Percentiles rank a stretch among this genome's conserved stretches.
These are phyloP conservation scores for Apamea anceps DNA, from an alignment of 2,888 invertebrate genomes.

Conservation along the genomic window DNA sequence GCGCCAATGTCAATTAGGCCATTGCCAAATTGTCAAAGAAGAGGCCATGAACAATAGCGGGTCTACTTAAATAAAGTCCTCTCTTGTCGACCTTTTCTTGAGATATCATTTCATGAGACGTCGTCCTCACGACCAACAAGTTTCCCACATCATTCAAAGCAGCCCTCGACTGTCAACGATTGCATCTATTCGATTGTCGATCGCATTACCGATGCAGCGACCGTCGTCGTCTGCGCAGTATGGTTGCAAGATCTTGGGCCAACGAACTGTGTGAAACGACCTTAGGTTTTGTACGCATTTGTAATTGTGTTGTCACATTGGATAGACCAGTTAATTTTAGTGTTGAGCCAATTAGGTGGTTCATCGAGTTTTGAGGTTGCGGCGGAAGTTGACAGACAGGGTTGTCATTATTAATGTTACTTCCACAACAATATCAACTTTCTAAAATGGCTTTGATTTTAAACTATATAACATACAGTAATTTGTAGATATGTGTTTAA, in stretches of 20 bases:
- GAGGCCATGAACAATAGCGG: neutral
- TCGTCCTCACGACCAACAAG: neutral
- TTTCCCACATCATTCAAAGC: conserved; percentile 52
- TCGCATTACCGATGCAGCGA: conserved; percentile 51
- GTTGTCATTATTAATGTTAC: conserved; percentile 7
- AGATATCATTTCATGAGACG: neutral
- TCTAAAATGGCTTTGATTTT: conserved; percentile 6
- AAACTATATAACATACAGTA: neutral
- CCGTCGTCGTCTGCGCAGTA: conserved; percentile 53
- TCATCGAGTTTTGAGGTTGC: conserved; percentile 48
- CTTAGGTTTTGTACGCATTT: conserved; percentile 47
- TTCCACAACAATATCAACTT: conserved; percentile 19
- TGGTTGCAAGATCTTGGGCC: conserved; percentile 53
- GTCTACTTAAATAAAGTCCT: neutral
- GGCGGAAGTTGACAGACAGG: conserved; percentile 4
- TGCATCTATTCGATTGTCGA: conserved; percentile 50
- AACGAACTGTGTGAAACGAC: conserved; percentile 52
- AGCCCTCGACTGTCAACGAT: conserved; percentile 40
- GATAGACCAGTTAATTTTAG: conserved; percentile 6
- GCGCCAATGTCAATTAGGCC: too few species aligned
- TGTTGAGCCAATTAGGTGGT: conserved; percentile 23
- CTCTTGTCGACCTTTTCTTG: neutral
- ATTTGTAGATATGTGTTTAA: neutral
- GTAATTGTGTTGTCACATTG: conserved; percentile 30
- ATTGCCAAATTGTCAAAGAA: neutral